Evolutionary conservation across 2,797 vertebrate species (phyloP).

Genomic region (Acrossocheilus wenchowensis): DNA sequence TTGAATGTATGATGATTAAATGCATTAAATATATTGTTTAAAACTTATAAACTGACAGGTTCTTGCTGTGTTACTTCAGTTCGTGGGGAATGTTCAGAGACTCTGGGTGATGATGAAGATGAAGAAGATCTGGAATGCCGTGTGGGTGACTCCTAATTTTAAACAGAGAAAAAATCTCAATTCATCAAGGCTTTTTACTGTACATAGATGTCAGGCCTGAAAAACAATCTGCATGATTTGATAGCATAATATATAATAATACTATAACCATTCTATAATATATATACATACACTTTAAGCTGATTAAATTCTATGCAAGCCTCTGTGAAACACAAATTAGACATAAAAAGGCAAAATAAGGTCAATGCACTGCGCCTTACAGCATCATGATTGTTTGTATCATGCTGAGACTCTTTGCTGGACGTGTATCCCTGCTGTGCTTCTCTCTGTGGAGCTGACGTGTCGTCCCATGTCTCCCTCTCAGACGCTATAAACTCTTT

Average conservation of each 20-base stretch:
- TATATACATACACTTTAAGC: not conserved
- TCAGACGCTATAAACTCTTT: not conserved
- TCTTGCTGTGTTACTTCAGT: conserved; percentile 10
- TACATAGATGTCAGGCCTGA: not conserved
- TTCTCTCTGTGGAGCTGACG: not conserved
- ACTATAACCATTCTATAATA: not conserved
- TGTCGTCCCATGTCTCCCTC: conserved; percentile 20
- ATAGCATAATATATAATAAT: not conserved
- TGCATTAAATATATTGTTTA: not conserved
- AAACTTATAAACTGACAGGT: not conserved
- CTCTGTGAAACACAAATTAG: not conserved
- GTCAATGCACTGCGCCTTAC: not conserved
- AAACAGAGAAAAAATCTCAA: not conserved
- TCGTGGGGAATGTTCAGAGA: not conserved
- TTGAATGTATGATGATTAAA: not conserved
- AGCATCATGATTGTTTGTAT: conserved; percentile 10
- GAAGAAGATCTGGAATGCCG: not conserved
- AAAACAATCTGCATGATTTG: not conserved
- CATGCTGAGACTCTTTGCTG: not conserved
- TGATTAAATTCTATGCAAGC: not conserved
- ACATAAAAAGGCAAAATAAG: too few relatives aligned
- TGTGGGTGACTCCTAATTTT: not conserved
- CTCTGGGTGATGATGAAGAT: not conserved
- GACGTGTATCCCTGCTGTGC: not conserved
- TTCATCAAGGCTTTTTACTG: not conserved